A percentile compares a stretch with the other conserved stretches of the same genome.
These are phyloP conservation scores for Trididemnum nubilum DNA, from an alignment of 23 tunicate species.

Conservation along the genomic window DNA sequence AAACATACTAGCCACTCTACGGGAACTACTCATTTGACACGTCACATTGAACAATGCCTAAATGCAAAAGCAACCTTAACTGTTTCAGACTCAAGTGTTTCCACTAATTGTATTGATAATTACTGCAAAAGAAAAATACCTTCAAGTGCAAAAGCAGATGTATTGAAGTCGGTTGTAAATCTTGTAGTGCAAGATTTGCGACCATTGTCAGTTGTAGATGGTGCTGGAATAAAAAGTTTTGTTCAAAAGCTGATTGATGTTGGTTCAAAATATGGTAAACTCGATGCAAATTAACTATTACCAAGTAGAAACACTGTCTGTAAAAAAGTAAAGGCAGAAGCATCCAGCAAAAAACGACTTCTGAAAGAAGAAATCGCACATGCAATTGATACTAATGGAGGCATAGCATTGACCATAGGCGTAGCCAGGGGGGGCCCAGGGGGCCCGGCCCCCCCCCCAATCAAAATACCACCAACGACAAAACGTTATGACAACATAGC, in stretches of 20 bases:
- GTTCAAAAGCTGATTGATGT: background rate
- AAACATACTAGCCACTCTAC: too few species aligned
- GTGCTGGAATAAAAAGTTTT: background rate
- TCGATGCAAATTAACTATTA: background rate
- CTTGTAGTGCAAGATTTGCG: background rate
- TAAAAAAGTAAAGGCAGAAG: background rate
- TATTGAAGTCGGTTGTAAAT: background rate
- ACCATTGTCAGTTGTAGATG: background rate
- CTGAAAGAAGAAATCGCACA: background rate
- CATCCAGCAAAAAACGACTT: background rate
- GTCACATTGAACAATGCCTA: too few species aligned
- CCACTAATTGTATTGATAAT: too few species aligned
- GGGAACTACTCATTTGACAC: too few species aligned
- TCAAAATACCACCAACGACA: too few species aligned
- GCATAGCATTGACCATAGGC: background rate
- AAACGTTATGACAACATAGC: too few species aligned
- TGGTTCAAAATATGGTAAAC: background rate
- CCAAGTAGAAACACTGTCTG: background rate
- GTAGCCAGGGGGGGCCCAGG: too few species aligned
- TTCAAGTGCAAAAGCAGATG: background rate
- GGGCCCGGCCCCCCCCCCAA: too few species aligned
- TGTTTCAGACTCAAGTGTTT: too few species aligned
- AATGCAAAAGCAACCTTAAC: too few species aligned
- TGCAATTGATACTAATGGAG: background rate
- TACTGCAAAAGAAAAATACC: too few species aligned